Evolutionary conservation across 2,797 vertebrate species (phyloP).

Genomic region (Schizopygopsis malacanthus): DNA sequence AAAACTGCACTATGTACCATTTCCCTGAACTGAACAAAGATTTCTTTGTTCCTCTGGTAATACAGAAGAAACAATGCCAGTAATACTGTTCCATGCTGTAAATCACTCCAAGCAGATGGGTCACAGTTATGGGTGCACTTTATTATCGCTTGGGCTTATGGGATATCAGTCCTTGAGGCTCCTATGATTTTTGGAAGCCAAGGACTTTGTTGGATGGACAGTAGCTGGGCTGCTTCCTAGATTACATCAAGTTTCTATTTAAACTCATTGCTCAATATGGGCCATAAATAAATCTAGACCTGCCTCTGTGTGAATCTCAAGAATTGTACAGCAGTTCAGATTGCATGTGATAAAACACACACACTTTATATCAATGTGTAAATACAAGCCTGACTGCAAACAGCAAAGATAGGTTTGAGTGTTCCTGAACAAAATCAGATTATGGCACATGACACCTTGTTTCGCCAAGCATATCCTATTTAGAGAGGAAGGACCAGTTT

Average conservation of each 20-base stretch:
- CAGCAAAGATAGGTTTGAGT: neutral
- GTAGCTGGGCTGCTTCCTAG: slow-evolving; percentile 52
- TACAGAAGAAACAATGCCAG: slow-evolving; percentile 65
- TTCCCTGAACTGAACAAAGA: slow-evolving; percentile 68
- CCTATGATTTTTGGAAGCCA: slow-evolving; percentile 41
- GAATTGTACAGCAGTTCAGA: neutral
- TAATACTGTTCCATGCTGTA: slow-evolving; percentile 63
- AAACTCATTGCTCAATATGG: slow-evolving; percentile 15
- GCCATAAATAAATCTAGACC: slow-evolving; percentile 18
- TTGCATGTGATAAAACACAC: neutral
- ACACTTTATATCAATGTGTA: neutral
- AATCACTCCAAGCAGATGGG: slow-evolving; percentile 74
- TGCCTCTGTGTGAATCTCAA: neutral
- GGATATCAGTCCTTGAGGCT: slow-evolving; percentile 57
- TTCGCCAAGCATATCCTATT: neutral
- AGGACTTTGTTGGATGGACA: slow-evolving; percentile 22
- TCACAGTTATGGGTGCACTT: slow-evolving; percentile 69
- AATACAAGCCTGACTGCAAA: neutral
- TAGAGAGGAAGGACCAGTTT: neutral
- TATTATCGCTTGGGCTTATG: slow-evolving; percentile 62
- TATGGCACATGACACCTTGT: neutral
- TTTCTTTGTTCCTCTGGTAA: slow-evolving; percentile 72
- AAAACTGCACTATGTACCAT: slow-evolving; percentile 64
- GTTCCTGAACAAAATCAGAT: slow-evolving; percentile 1
- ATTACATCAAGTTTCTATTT: slow-evolving; percentile 33